These are phyloP conservation scores for Brachionus asplanchnoidis DNA, from an alignment of 1,140 invertebrate genomes.

Conservation along the genomic window DNA sequence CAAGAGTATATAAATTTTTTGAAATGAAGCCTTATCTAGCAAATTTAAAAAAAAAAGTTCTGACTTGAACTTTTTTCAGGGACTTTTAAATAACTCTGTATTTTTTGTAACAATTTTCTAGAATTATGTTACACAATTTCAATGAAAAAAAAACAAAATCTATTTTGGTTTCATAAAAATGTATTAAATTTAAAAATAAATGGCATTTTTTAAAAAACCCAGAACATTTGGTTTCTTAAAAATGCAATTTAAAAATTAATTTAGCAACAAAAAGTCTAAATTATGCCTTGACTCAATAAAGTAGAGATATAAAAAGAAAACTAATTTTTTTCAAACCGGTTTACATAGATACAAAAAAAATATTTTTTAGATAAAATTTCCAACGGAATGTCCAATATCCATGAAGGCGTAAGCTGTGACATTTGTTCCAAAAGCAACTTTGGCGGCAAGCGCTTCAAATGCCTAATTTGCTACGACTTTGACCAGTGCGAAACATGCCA, in stretches of 20 bases:
- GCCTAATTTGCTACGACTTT: constrained; percentile 96
- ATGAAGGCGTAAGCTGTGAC: constrained; percentile 85
- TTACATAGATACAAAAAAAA: background rate
- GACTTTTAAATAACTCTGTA: too few species aligned
- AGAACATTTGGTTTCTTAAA: background rate
- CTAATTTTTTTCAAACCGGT: background rate
- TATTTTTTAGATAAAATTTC: background rate
- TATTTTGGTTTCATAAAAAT: too few species aligned
- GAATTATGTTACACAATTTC: too few species aligned
- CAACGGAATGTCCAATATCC: constrained; percentile 31
- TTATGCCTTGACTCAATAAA: background rate
- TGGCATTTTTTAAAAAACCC: background rate
- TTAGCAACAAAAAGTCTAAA: background rate
- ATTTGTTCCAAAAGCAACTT: constrained; percentile 97
- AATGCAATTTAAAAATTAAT: background rate
- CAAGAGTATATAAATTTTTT: too few species aligned
- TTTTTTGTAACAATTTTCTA: too few species aligned
- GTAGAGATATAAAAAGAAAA: background rate
- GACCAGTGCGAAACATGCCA: constrained; percentile 94
- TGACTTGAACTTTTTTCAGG: too few species aligned
- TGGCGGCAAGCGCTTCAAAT: constrained; percentile 91
- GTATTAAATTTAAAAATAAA: too few species aligned
- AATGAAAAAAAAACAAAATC: too few species aligned
- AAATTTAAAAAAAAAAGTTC: too few species aligned
- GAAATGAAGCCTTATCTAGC: too few species aligned